Base-by-base conservation (phyloP, 2,113 vertebrate genomes). In the Accipiter cooperii region DNA sequence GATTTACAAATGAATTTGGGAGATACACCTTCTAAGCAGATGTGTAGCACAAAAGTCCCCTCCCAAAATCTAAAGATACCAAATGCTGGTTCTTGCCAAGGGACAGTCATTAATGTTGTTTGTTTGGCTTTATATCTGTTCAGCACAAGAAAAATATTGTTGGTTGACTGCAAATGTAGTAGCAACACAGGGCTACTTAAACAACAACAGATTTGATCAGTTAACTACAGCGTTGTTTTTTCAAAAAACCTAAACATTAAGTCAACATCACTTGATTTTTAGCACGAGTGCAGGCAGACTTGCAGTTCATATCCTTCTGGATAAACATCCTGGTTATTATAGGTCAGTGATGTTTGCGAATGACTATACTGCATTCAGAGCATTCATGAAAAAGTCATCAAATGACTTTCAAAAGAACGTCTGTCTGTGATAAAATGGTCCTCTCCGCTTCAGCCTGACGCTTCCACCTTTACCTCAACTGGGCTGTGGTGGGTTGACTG, bases 311-410 rank as follows among this genome's bases (percentile, higher is more conserved):
- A 70, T 93, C 84, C 93, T 84, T 75, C 83, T 83, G 93, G 85
- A 76, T 88, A 94, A 96, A 96, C 87, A 90, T 96, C 87, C 79
- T 90, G 84, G 87, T 97, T 91, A 63, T 44, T 86, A 34, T 24
- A 78, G 93, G 84, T 88, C 85, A 83, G 64, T 16, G 57, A 12
- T 91, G 95, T 91, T 96, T 96, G 96, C 17, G 5, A 52, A 1
- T 6, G 63, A 57, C 83, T 64, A 12, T 38, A 8, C 73, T 54
- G 89, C 76, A 2, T 46, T 76, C 68, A 38, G 69, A 61, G 84
- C 46, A 12, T 11, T 87, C 65, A 33, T 9, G 80, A 80, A 51
- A 64, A 77, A 78, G 89, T 3, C 21, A 6, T 68, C 7, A 40
- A 49, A n/a, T n/a, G 36, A 9, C 80, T 93, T 73, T n/a, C 17